Base-by-base conservation (phyloP, 2,888 invertebrate genomes). In the Hylaea fasciaria region DNA sequence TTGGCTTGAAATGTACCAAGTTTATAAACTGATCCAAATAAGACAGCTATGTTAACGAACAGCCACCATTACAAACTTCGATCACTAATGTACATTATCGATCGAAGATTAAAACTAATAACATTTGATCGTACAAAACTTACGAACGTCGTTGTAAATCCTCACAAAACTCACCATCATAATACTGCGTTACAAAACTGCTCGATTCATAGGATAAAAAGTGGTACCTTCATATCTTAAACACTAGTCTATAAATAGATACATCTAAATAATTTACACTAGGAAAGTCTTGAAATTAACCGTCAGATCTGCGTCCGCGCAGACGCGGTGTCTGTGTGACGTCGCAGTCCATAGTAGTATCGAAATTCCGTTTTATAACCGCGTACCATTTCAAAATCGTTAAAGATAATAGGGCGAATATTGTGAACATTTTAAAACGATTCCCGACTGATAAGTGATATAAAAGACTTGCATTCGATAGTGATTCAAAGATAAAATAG, bases 71-170 rank as follows among this genome's bases (percentile, higher is more conserved):
- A n/a, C n/a, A n/a, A n/a, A n/a, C n/a, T n/a, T n/a, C n/a, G n/a
- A n/a, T n/a, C n/a, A n/a, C n/a, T n/a, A n/a, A n/a, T n/a, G n/a
- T n/a, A n/a, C n/a, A n/a, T n/a, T n/a, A n/a, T n/a, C n/a, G n/a
- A n/a, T n/a, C n/a, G n/a, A n/a, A n/a, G n/a, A n/a, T n/a, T n/a
- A 65, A 66, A 73, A 73, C 63, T 22, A 54, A 51, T 44, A 76
- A 70, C 70, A 59, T 69, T 57, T 65, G 73, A 78, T 65, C 63
- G 59, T 68, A 63, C 84, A 86, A 86, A 83, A 81, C 74, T 73
- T 86, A 87, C 82, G 82, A 86, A 87, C 78, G 62, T 91, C 91
- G 90, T 91, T 91, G 91, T 91, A 91, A 91, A 91, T 72, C 85
- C 79, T 91, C 89, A 90, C 87, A 91, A 90, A 89, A 80, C 80